Evolutionary conservation across 2,888 invertebrate genomes (phyloP), one percentile per base, ranked within the genome.

Genomic region (Nomada goodeniana): DNA sequence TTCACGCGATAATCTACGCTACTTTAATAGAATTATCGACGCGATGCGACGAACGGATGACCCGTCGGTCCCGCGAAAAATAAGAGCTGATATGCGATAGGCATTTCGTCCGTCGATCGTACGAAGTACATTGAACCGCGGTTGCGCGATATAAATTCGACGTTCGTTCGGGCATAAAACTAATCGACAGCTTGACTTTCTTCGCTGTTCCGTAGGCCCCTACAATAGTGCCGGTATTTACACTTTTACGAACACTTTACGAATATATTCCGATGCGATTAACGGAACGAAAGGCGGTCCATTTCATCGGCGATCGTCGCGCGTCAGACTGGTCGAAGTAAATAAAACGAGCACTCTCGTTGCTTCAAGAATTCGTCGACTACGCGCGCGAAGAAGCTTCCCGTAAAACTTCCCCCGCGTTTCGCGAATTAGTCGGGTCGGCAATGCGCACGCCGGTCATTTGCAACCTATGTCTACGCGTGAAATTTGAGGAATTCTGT

Each of bases 91-190:
- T 68, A 61, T 57, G 64, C 68, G 72, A 68, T 44, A 68, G 71
- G 36, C 50, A 64, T 73, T 79, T 80, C 57, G 68, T 44, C 57
- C 59, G 36, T 68, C 68, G 63, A 20, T 26, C 71, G 57, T n/a
- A 20, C 11, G 29, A 23, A 63, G 67, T 68, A 68, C 72, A 64
- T 59, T 64, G 80, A 73, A 73, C 73, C 47, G 42, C 64, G 52
- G 36, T 29, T 36, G 52, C 0, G 18, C n/a, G n/a, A 50, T 70
- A 71, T 69, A 81, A 80, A 81, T 80, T 64, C 63, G 47, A 44
- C 47, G 73, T 65, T 44, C 80, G 55, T 71, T 75, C 50, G 63
- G 63, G 63, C 78, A 52, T 78, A 63, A 75, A 75, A 75, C 69
- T 79, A 69, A 78, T 78, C 76, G 68, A 75, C 78, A 63, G 18